Evolutionary conservation across 2,113 vertebrate species (phyloP), one percentile per base, ranked within the genome.

Genomic region (Actinemys pallida): DNA sequence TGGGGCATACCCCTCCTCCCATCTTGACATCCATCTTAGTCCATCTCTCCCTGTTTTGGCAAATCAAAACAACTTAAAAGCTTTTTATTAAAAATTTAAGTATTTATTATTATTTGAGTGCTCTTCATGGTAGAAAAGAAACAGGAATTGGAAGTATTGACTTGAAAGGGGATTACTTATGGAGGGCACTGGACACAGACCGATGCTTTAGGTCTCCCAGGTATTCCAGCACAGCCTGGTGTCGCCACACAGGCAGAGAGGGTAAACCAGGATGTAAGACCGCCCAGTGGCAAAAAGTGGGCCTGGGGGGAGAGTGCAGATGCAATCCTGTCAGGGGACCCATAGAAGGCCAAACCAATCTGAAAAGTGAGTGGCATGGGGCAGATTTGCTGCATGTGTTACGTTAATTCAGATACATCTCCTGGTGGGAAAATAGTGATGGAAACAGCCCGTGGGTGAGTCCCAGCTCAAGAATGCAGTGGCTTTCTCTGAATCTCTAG

Each of bases 311-410:
- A 76, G 20, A 42, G 10, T 76, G 39, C 10, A 76, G 72, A 16
- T 24, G 72, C 39, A 25, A 22, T 13, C 35, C 39, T 76, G 11
- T 75, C 39, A 75, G 10, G 72, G 17, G 72, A 75, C n/a, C 16
- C n/a, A 45, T 39, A 42, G 20, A 75, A 39, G 19, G n/a, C 16
- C 72, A 14, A 45, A 27, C 25, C 42, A 78, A 27, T 25, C 39
- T 76, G 75, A 76, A 45, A 45, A 25, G 25, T 76, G 24, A 25
- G 11, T 78, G 24, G 24, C 42, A 47, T 27, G 11, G 42, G 42
- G 75, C 24, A 78, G 39, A 3, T 49, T 86, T 78, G 20, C 42
- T 45, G 53, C 45, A 2, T 1, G 10, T 16, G 0, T 49, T 11
- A 2, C 3, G 10, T 2, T 6, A 65, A 80, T 50, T 49, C 47